Conservation (phyloP, 92 coral and sea anemone genomes). For the Zoanthus sansibaricus region DNA sequence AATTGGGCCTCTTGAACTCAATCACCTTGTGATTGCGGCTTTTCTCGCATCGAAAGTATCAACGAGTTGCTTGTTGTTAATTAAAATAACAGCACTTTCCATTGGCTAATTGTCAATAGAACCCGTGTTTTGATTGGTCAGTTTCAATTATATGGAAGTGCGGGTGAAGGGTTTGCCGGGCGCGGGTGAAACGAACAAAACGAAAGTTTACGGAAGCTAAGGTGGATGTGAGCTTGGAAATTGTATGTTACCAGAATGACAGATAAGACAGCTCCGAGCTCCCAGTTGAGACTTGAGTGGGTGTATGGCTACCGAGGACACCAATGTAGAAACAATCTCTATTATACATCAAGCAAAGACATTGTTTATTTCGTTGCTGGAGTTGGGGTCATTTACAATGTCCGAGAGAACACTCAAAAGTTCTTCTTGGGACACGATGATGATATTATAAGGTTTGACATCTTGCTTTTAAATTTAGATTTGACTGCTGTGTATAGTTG, state of each 20-base stretch:
- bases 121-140: slow-evolving; percentile 24
- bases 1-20: no score
- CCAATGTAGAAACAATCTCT: slow-evolving; percentile 96
- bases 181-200: slow-evolving; percentile 19
- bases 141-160: slow-evolving; percentile 1
- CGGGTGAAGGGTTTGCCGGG: slow-evolving; percentile 34
- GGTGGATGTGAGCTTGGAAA: slow-evolving; percentile 24
- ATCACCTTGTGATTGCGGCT: no score
- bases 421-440: slow-evolving; percentile 98
- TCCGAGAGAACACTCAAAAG: slow-evolving; percentile 85
- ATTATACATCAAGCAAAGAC: slow-evolving; percentile 87
- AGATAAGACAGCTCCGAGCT: slow-evolving; percentile 95
- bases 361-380: slow-evolving; percentile 99
- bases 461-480: neutral
- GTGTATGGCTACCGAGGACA: slow-evolving; percentile 99
- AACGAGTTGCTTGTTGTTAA: neutral
- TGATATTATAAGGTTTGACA: slow-evolving; percentile 93
- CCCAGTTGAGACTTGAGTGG: slow-evolving; percentile 97
- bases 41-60: no score
- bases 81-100: slow-evolving; percentile 1
- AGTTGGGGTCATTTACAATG: slow-evolving; percentile 93
- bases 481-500: neutral
- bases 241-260: slow-evolving; percentile 72
- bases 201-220: neutral
- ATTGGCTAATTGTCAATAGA: slow-evolving; percentile 21